phyloP scores from a whole-genome alignment of 1,140 invertebrate genomes.

The Scaptomyza montana region DNA sequence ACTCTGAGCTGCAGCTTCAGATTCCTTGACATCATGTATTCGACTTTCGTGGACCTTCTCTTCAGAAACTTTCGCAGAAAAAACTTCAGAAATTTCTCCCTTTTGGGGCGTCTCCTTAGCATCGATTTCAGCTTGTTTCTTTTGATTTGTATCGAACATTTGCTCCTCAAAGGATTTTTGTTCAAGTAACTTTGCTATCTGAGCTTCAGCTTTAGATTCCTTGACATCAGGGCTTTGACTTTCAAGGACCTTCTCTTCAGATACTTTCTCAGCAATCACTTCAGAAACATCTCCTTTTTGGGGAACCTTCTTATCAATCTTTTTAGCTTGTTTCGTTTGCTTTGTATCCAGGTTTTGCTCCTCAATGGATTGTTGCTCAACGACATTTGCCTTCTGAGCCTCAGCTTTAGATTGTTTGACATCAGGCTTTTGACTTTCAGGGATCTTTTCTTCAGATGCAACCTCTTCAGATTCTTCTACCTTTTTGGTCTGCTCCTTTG shows the following conservation, averaged over 20 bases:
- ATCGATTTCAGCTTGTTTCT: constrained; percentile 19
- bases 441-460: constrained; percentile 6
- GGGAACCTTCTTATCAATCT: background rate
- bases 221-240: background rate
- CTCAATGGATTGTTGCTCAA: constrained; percentile 34
- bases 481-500: constrained; percentile 19
- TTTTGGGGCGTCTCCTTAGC: constrained; percentile 22
- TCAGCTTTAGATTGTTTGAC: constrained; percentile 28
- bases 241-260: constrained; percentile 15
- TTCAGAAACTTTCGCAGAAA: constrained; percentile 17
- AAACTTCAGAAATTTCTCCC: constrained; percentile 38
- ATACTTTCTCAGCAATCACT: constrained; percentile 15
- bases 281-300: constrained; percentile 52
- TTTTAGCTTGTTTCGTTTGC: constrained; percentile 25
- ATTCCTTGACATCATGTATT: background rate
- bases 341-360: constrained; percentile 20
- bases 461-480: constrained; percentile 29
- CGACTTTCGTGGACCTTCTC: constrained; percentile 2
- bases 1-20: constrained; percentile 31
- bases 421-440: background rate
- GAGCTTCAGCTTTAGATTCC: constrained; percentile 23
- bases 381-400: constrained; percentile 44
- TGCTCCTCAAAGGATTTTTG: constrained; percentile 30
- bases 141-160: constrained; percentile 11
- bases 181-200: constrained; percentile 31